phyloP scores from a whole-genome alignment of 1,140 invertebrate genomes.

The Meloidogyne chitwoodi region DNA sequence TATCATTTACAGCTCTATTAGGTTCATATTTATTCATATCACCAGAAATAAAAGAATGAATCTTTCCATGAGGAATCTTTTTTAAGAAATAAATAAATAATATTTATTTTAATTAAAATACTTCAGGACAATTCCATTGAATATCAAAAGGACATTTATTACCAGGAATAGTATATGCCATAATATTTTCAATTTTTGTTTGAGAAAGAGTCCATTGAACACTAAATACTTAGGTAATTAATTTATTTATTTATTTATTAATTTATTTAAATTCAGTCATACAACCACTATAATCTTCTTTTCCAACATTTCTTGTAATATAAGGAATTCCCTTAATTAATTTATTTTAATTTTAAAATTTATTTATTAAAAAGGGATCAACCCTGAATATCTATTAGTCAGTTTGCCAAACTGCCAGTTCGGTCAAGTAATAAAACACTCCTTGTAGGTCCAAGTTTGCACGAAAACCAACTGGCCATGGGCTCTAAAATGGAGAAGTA shows the following conservation, averaged over 20 bases:
- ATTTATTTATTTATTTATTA: too few relatives aligned
- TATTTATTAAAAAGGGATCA: too few relatives aligned
- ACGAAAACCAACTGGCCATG: too few relatives aligned
- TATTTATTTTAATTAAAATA: neutral
- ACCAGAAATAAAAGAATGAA: constrained; percentile 52
- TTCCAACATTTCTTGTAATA: constrained; percentile 29
- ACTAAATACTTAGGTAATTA: too few relatives aligned
- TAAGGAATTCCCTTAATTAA: constrained; percentile 35
- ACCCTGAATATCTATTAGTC: too few relatives aligned
- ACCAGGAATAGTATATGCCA: constrained; percentile 29
- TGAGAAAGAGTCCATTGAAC: constrained; percentile 27
- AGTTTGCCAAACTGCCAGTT: too few relatives aligned
- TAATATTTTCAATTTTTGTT: constrained; percentile 32
- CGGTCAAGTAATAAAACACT: too few relatives aligned
- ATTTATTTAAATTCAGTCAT: constrained; percentile 23
- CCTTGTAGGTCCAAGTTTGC: too few relatives aligned
- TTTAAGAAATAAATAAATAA: too few relatives aligned
- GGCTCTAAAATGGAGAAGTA: too few relatives aligned
- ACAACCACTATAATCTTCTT: constrained; percentile 31
- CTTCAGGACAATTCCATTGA: neutral
- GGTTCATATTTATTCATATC: constrained; percentile 37
- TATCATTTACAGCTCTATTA: constrained; percentile 42
- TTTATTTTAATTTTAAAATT: neutral
- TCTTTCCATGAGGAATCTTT: constrained; percentile 55
- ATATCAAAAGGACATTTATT: neutral